Evolutionary conservation across 2,113 vertebrate species (phyloP).

Genomic region (Agapornis roseicollis): DNA sequence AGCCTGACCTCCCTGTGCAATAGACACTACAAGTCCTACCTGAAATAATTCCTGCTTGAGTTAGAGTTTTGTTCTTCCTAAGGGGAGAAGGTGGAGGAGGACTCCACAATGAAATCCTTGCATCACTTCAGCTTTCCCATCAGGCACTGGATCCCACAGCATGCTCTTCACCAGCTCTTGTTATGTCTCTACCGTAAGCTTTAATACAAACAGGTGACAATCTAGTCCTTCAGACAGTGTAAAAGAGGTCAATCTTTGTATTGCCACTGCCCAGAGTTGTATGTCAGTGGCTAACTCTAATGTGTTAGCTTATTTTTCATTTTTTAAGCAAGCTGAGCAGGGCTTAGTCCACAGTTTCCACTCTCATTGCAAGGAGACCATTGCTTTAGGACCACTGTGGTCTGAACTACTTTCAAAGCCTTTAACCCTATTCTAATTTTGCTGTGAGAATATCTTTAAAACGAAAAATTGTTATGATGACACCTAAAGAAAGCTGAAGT

Average conservation of each 20-base stretch:
- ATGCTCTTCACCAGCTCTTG: background rate
- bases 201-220: background rate
- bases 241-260: background rate
- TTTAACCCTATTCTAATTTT: conserved; percentile 49
- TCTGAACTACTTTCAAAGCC: conserved; percentile 44
- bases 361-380: background rate
- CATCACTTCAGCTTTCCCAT: background rate
- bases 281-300: background rate
- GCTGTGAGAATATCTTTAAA: background rate
- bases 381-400: background rate
- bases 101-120: background rate
- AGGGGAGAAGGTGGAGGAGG: background rate
- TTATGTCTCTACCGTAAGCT: background rate
- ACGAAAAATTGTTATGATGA: conserved; percentile 45
- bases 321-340: background rate
- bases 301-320: background rate
- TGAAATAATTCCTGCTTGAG: conserved; percentile 14
- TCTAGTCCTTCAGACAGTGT: background rate
- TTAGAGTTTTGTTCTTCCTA: background rate
- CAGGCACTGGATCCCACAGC: background rate
- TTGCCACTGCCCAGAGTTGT: background rate
- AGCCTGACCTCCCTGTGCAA: background rate
- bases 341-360: conserved; percentile 3
- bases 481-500: conserved; percentile 48
- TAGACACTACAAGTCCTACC: background rate